phyloP scores from a whole-genome alignment of 2,113 vertebrate genomes.

The Tragulus kanchil region DNA sequence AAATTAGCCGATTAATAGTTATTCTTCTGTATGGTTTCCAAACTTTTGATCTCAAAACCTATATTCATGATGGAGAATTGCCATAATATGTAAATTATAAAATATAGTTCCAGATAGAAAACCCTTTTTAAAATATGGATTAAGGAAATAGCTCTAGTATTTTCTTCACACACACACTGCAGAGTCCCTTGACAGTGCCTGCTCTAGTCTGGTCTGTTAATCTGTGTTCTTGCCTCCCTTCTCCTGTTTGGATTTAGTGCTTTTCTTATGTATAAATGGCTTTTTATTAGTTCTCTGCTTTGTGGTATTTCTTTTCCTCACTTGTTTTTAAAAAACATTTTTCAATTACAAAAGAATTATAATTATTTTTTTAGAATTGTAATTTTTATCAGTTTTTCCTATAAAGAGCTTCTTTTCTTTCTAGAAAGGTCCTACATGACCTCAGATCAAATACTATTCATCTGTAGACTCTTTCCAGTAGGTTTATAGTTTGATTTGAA shows the following conservation, averaged over 20 bases:
- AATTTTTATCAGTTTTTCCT: not conserved
- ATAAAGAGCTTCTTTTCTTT: not conserved
- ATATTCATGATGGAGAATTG: not conserved
- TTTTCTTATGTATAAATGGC: constrained; percentile 1
- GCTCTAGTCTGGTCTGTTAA: not conserved
- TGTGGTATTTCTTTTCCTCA: not conserved
- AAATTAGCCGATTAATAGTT: constrained; percentile 5
- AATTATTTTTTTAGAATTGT: not conserved
- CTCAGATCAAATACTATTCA: not conserved
- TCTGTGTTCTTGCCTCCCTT: not conserved
- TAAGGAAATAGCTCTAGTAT: not conserved
- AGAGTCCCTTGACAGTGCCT: not conserved
- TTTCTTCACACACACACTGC: not conserved
- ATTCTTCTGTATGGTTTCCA: constrained; percentile 16
- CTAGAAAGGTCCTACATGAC: not conserved
- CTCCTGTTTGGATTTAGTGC: not conserved
- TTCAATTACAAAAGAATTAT: not conserved
- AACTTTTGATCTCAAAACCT: constrained; percentile 23
- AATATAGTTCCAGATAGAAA: not conserved
- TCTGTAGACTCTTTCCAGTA: not conserved
- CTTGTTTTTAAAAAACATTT: not conserved
- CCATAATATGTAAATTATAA: not conserved
- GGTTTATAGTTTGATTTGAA: constrained; percentile 42
- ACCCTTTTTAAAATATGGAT: constrained; percentile 32
- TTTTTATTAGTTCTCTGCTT: not conserved